Conservation (phyloP, 2,797 vertebrate genomes). For the Eulemur coronatus region DNA sequence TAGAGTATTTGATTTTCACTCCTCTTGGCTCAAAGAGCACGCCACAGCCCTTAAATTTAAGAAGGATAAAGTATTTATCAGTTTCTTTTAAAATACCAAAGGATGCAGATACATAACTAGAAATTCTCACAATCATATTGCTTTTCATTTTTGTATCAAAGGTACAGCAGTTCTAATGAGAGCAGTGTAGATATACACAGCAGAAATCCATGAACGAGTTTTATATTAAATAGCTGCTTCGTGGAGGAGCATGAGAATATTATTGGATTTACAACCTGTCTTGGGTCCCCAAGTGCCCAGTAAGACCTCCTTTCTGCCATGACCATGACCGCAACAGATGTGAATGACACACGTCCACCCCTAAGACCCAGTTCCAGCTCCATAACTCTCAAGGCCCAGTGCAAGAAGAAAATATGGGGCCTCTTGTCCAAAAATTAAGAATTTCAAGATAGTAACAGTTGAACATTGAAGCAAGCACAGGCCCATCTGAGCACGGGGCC, state of each 20-base stretch:
- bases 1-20: background rate
- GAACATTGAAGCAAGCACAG: background rate
- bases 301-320: fast-evolving
- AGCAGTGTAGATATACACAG: fast-evolving
- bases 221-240: background rate
- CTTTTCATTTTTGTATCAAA: background rate
- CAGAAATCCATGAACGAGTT: background rate
- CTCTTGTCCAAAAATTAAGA: background rate
- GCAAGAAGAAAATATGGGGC: background rate
- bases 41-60: background rate
- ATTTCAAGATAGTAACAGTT: background rate
- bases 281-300: too few relatives aligned
- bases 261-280: background rate
- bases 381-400: fast-evolving
- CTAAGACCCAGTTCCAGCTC: background rate
- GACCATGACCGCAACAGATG: background rate
- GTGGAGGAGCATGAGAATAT: background rate
- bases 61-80: background rate
- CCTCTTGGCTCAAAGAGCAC: background rate
- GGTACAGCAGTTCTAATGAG: fast-evolving
- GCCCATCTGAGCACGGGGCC: background rate
- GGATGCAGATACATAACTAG: background rate
- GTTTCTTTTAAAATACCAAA: background rate
- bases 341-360: fast-evolving
- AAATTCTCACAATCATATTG: background rate